Conservation (phyloP, 1,140 invertebrate species). For the Zaprionus camerounensis region DNA sequence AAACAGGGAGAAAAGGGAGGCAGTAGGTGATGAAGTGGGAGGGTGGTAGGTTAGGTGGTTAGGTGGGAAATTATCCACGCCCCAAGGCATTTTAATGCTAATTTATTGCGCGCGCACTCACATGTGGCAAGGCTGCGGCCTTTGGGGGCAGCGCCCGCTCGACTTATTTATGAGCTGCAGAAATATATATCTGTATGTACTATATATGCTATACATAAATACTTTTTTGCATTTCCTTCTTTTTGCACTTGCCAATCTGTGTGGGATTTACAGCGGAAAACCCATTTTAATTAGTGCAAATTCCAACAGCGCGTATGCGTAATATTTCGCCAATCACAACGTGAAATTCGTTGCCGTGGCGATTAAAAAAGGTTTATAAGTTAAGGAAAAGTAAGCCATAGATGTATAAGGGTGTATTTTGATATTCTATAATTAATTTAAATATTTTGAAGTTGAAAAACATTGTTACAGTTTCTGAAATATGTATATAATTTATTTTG, state of each 20-base stretch:
- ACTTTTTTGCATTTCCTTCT: conserved; percentile 41
- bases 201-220: neutral
- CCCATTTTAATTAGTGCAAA: conserved; percentile 78
- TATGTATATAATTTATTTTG: no score
- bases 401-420: no score
- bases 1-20: neutral
- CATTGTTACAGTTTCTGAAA: no score
- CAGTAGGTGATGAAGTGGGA: conserved; percentile 29
- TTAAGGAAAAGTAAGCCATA: no score
- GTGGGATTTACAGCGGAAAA: conserved; percentile 71
- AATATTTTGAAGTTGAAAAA: no score
- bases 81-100: conserved; percentile 75
- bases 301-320: conserved; percentile 62
- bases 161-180: conserved; percentile 76
- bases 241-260: conserved; percentile 62
- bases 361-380: no score
- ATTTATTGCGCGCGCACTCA: conserved; percentile 65
- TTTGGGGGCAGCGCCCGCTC: conserved; percentile 7
- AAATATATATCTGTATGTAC: conserved; percentile 27
- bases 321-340: conserved; percentile 48
- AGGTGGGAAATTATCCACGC: conserved; percentile 52
- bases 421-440: no score
- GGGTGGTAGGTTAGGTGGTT: neutral
- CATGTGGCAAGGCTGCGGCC: conserved; percentile 46
- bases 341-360: neutral